These are phyloP conservation scores for Drosophila anomalata DNA, from an alignment of 2,888 invertebrate species.

Conservation along the genomic window DNA sequence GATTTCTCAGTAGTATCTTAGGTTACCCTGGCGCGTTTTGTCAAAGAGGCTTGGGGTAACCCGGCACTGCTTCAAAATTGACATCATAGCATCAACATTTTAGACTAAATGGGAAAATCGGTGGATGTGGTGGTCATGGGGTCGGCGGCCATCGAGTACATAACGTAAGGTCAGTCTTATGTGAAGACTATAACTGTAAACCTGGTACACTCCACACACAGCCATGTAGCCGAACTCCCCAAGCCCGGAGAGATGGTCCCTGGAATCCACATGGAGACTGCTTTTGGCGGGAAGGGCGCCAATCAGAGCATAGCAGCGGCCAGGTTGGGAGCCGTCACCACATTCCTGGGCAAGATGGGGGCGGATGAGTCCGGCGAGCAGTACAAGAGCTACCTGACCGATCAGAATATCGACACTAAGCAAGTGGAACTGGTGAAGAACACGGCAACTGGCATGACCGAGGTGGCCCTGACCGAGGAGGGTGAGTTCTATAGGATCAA, in stretches of 20 bases:
- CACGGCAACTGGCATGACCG: constrained; percentile 91
- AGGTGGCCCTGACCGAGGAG: constrained; percentile 92
- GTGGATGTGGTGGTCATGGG: constrained; percentile 88
- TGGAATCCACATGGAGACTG: constrained; percentile 91
- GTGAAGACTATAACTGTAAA: neutral
- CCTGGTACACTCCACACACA: neutral
- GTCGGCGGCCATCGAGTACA: constrained; percentile 93
- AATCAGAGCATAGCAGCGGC: constrained; percentile 97
- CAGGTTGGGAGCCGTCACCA: constrained; percentile 91
- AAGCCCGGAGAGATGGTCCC: constrained; percentile 93
- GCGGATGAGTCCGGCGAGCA: constrained; percentile 93
- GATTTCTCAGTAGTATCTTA: no score
- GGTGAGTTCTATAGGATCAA: constrained; percentile 97
- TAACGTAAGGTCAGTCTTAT: constrained; percentile 86
- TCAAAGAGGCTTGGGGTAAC: neutral
- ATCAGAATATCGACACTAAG: constrained; percentile 87
- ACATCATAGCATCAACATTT: neutral
- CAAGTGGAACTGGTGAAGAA: constrained; percentile 67
- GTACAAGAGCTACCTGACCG: constrained; percentile 89
- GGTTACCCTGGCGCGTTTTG: neutral
- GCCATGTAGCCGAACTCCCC: constrained; percentile 92
- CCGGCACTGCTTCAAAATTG: neutral
- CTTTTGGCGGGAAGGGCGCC: constrained; percentile 98
- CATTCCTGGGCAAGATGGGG: constrained; percentile 94
- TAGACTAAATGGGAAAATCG: constrained; percentile 23